phyloP scores from a whole-genome alignment of 2,797 vertebrate species.

The Aotus griseimembra region DNA sequence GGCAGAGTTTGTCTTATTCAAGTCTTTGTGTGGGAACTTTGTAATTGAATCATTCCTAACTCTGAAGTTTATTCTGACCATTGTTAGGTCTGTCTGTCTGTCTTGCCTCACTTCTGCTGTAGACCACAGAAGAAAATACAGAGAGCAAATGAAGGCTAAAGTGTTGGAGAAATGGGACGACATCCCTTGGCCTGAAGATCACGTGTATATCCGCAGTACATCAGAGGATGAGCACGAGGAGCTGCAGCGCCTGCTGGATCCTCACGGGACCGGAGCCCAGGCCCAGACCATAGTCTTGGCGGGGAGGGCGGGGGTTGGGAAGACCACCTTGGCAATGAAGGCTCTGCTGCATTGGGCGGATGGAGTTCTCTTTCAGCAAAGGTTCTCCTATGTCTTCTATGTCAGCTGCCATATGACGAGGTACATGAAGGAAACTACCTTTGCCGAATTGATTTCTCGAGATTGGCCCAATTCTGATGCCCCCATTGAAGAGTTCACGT shows the following conservation, averaged over 20 bases:
- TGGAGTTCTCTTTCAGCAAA: constrained; percentile 30
- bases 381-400: constrained; percentile 38
- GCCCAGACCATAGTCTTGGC: constrained; percentile 34
- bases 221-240: rapidly evolving
- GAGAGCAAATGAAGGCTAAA: not conserved
- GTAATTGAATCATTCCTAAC: not conserved
- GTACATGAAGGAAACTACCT: not conserved
- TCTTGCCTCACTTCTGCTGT: rapidly evolving
- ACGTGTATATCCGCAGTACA: not conserved
- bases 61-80: not conserved
- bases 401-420: not conserved
- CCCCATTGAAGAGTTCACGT: not conserved
- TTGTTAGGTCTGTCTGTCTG: not conserved
- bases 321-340: constrained; percentile 60
- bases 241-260: not conserved
- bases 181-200: not conserved
- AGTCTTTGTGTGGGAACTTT: not conserved
- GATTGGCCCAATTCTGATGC: not conserved
- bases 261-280: rapidly evolving
- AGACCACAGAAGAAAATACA: constrained; percentile 61
- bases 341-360: constrained; percentile 71
- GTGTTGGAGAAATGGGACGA: not conserved
- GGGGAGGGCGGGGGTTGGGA: constrained; percentile 75
- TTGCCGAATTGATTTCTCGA: constrained; percentile 34
- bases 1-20: not conserved